Evolutionary conservation across 1,140 invertebrate genomes (phyloP).

Genomic region (Lepidurus packardi): DNA sequence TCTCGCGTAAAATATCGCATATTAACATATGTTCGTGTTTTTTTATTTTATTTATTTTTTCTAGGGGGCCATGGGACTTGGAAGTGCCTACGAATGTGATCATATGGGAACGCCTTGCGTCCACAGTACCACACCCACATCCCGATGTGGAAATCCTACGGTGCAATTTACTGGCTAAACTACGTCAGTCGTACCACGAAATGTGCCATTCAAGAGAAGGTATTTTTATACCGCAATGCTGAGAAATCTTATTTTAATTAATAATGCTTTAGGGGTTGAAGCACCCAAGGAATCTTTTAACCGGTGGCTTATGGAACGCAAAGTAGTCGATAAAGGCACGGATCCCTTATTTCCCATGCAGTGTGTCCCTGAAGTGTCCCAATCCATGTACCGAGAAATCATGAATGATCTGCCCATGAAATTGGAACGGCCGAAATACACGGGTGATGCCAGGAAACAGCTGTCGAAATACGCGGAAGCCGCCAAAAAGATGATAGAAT

Average conservation of each 20-base stretch:
- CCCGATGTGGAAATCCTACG: constrained; percentile 82
- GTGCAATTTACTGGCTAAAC: constrained; percentile 68
- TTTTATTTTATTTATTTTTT: constrained; percentile 27
- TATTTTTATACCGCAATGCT: constrained; percentile 38
- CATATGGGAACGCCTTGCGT: constrained; percentile 79
- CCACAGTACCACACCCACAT: constrained; percentile 81
- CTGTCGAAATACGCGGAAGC: constrained; percentile 91
- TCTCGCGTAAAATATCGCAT: constrained; percentile 32
- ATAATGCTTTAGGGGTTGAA: constrained; percentile 69
- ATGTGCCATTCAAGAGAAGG: constrained; percentile 85
- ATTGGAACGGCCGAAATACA: constrained; percentile 87
- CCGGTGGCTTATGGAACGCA: constrained; percentile 90
- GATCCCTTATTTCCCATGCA: constrained; percentile 86
- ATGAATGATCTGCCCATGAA: constrained; percentile 98
- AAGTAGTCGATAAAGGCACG: constrained; percentile 69
- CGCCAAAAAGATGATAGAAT: constrained; percentile 94
- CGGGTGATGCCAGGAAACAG: constrained; percentile 92
- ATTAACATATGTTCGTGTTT: constrained; percentile 6
- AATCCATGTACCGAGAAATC: constrained; percentile 93
- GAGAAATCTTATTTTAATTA: not conserved
- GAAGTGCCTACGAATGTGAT: constrained; percentile 88
- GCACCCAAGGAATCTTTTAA: constrained; percentile 94
- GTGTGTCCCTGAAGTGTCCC: constrained; percentile 86
- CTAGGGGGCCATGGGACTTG: constrained; percentile 87
- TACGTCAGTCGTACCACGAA: constrained; percentile 87